These are phyloP conservation scores for Endomychus coccineus DNA, from an alignment of 2,888 invertebrate species.

Conservation along the genomic window DNA sequence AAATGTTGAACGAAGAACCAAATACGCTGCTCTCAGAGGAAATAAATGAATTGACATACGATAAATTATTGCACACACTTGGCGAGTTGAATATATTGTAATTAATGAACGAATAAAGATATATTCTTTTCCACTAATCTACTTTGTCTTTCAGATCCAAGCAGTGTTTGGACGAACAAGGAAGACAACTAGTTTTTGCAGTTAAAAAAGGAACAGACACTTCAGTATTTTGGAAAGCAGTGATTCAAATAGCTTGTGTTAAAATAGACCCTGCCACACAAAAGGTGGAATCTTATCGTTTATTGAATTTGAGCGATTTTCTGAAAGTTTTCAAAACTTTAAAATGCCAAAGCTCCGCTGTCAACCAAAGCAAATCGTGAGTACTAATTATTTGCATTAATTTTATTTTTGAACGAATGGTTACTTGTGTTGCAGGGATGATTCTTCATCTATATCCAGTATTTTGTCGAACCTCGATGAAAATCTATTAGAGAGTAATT, in stretches of 20 bases:
- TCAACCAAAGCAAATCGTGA: slow-evolving; percentile 35
- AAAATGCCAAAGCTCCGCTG: slow-evolving; percentile 43
- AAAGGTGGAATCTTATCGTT: slow-evolving; percentile 51
- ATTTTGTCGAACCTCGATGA: slow-evolving; percentile 39
- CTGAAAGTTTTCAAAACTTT: slow-evolving; percentile 53
- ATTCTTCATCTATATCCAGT: background rate
- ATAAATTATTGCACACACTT: slow-evolving; percentile 52
- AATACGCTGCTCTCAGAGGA: slow-evolving; percentile 34
- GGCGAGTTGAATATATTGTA: slow-evolving; percentile 57
- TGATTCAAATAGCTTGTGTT: slow-evolving; percentile 58
- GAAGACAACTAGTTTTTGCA: slow-evolving; percentile 57
- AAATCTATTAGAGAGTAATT: slow-evolving; percentile 28
- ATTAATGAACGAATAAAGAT: slow-evolving; percentile 29
- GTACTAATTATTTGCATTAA: no score
- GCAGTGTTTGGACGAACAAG: slow-evolving; percentile 53
- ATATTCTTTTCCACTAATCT: background rate
- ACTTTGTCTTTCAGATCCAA: slow-evolving; percentile 46
- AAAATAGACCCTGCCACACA: slow-evolving; percentile 49
- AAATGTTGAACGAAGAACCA: slow-evolving; percentile 31
- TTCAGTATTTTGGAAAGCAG: slow-evolving; percentile 61
- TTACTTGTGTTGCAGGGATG: no score
- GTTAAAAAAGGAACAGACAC: slow-evolving; percentile 58
- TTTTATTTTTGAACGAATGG: no score
- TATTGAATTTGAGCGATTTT: slow-evolving; percentile 58
- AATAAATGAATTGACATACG: slow-evolving; percentile 45